These are phyloP conservation scores for Heliconius cydno DNA, from an alignment of 2,888 invertebrate species.

Conservation along the genomic window DNA sequence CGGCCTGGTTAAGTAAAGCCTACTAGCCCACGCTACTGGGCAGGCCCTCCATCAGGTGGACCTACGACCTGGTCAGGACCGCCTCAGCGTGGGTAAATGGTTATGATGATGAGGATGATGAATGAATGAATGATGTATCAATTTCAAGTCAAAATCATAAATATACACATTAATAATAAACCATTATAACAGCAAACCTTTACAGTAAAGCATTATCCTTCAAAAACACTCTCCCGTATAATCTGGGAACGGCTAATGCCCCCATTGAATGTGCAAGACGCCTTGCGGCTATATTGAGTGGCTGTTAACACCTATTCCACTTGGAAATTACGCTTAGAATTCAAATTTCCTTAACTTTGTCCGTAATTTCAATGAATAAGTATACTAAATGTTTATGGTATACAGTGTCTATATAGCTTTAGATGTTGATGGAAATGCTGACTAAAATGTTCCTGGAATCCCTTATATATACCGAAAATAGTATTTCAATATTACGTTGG, in stretches of 20 bases:
- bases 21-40: too few relatives aligned
- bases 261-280: slow-evolving; percentile 36
- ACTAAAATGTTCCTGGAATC: too few relatives aligned
- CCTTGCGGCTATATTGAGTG: slow-evolving; percentile 29
- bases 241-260: slow-evolving; percentile 21
- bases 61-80: too few relatives aligned
- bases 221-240: slow-evolving; percentile 18
- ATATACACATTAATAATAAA: slow-evolving; percentile 7
- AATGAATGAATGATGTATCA: neutral
- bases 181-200: neutral
- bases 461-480: too few relatives aligned
- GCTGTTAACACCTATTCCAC: slow-evolving; percentile 33
- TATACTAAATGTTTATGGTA: neutral
- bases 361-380: neutral
- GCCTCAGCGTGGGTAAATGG: too few relatives aligned
- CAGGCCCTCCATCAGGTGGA: too few relatives aligned
- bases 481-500: too few relatives aligned
- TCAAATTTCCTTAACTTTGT: slow-evolving; percentile 3
- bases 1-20: too few relatives aligned
- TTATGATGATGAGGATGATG: neutral
- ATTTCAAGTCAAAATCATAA: slow-evolving; percentile 7
- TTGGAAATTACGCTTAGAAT: slow-evolving; percentile 12
- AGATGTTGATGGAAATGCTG: too few relatives aligned
- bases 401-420: neutral
- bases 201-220: slow-evolving; percentile 2